phyloP scores from a whole-genome alignment of 1,140 invertebrate genomes.

The Xylocopa sonorina region DNA sequence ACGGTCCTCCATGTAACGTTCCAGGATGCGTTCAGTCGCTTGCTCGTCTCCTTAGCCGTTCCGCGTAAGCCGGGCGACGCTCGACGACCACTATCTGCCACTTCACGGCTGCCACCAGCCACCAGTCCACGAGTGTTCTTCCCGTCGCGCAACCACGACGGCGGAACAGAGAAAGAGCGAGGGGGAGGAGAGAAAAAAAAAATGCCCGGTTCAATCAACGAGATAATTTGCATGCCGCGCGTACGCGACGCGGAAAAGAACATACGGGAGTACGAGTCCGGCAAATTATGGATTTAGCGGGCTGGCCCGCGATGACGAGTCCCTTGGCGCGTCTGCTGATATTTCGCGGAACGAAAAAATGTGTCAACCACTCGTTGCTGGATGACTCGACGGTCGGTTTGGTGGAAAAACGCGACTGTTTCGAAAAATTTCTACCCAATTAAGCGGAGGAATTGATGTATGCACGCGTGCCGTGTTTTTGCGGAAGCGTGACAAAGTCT shows the following conservation, averaged over 20 bases:
- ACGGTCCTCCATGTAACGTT: constrained; percentile 54
- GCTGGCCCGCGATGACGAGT: constrained; percentile 37
- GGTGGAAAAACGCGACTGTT: not conserved
- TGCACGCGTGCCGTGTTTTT: not conserved
- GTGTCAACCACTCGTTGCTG: too few relatives aligned
- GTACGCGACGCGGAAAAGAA: constrained; percentile 16
- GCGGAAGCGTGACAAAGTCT: constrained; percentile 14
- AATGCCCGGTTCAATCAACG: constrained; percentile 56
- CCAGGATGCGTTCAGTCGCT: constrained; percentile 55
- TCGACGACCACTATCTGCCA: constrained; percentile 62
- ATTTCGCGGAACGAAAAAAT: not conserved
- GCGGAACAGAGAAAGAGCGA: too few relatives aligned
- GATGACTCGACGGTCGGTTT: not conserved
- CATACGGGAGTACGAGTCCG: not conserved
- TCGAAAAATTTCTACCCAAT: not conserved
- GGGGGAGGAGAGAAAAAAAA: too few relatives aligned
- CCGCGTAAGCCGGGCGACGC: constrained; percentile 47
- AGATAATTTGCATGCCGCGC: constrained; percentile 59
- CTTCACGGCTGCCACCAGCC: constrained; percentile 65
- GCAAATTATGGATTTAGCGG: not conserved
- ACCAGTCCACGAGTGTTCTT: constrained; percentile 56
- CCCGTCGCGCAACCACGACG: constrained; percentile 33
- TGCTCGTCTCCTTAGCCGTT: constrained; percentile 54
- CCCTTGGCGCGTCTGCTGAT: not conserved
- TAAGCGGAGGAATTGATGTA: constrained; percentile 6